Percentiles rank a stretch among this genome's conserved stretches.
Conservation (phyloP, 2,797 vertebrate genomes). For the Acanthurus lineatus region DNA sequence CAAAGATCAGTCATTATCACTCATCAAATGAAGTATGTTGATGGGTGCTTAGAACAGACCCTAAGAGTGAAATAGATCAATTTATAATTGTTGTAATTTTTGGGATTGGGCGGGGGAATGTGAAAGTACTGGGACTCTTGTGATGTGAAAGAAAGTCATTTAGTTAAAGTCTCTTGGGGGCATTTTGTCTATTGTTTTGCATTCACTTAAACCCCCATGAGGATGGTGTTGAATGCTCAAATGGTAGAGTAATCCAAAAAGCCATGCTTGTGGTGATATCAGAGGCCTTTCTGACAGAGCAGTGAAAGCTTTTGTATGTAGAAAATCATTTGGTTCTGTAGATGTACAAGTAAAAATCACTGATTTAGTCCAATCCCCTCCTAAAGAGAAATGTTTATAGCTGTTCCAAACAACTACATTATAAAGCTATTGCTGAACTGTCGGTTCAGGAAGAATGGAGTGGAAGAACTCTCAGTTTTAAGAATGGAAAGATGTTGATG, state of each 20-base stretch:
- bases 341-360: background rate
- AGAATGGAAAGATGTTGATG: constrained; percentile 4
- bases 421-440: background rate
- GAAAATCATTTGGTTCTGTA: background rate
- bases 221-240: constrained; percentile 48
- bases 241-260: constrained; percentile 25
- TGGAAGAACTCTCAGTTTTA: background rate
- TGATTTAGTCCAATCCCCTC: background rate
- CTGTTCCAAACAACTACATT: background rate
- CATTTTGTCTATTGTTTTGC: constrained; percentile 61
- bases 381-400: background rate
- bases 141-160: constrained; percentile 69
- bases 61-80: constrained; percentile 62
- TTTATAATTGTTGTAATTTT: constrained; percentile 68
- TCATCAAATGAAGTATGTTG: constrained; percentile 52
- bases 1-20: constrained; percentile 61
- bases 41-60: constrained; percentile 51
- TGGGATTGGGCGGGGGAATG: constrained; percentile 26
- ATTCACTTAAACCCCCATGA: constrained; percentile 42
- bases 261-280: constrained; percentile 14
- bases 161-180: constrained; percentile 65
- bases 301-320: too few species aligned
- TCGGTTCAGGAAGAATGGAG: background rate
- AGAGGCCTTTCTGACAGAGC: constrained; percentile 25
- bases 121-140: constrained; percentile 63